Evolutionary conservation across 2,113 vertebrate genomes (phyloP).

Genomic region (Parus major): DNA sequence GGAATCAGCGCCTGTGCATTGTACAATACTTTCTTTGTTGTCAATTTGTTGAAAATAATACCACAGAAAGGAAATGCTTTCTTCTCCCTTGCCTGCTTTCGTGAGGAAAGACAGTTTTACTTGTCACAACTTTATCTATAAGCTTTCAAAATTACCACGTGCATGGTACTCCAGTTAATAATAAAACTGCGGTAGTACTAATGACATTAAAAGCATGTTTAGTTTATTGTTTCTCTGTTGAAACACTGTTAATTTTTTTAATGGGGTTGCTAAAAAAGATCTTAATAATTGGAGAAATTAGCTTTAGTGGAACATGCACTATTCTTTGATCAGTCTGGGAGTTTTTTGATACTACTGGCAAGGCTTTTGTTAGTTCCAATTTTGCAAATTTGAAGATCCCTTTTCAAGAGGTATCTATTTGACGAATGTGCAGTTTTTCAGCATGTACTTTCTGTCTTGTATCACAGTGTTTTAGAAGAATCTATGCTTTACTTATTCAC

Average conservation of each 20-base stretch:
- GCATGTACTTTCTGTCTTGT: slow-evolving; percentile 70
- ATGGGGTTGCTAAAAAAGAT: not conserved
- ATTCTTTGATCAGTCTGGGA: slow-evolving; percentile 7
- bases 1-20: not conserved
- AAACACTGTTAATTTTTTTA: not conserved
- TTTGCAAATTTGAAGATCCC: slow-evolving; percentile 46
- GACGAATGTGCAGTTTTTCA: slow-evolving; percentile 68
- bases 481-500: slow-evolving; percentile 80
- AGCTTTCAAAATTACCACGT: not conserved
- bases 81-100: not conserved
- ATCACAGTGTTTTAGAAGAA: slow-evolving; percentile 77
- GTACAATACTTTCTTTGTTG: slow-evolving; percentile 5
- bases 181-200: not conserved
- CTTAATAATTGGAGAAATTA: slow-evolving; percentile 12
- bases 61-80: not conserved
- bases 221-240: slow-evolving; percentile 2
- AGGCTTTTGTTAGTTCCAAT: slow-evolving; percentile 31
- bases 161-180: not conserved
- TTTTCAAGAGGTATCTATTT: slow-evolving; percentile 52
- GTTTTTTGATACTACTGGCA: not conserved
- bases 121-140: slow-evolving; percentile 26
- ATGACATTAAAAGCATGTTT: not conserved
- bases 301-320: not conserved
- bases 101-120: not conserved
- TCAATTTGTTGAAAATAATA: slow-evolving; percentile 21